Evolutionary conservation across 2,797 vertebrate genomes (phyloP).

Genomic region (Cossypha polioptera): DNA sequence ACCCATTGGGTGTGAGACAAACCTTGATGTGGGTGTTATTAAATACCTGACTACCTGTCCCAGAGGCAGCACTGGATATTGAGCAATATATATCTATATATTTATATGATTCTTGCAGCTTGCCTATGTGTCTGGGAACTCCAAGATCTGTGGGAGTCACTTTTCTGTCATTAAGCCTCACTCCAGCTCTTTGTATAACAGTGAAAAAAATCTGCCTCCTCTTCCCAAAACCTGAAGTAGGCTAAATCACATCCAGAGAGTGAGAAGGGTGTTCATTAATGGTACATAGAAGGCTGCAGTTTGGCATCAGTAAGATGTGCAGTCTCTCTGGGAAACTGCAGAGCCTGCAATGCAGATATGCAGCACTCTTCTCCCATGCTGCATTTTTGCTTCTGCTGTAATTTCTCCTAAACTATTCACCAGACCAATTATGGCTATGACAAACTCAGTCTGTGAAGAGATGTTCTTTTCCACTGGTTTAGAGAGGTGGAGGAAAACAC

Average conservation of each 20-base stretch:
- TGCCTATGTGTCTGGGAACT: neutral
- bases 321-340: neutral
- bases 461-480: neutral
- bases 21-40: constrained; percentile 35
- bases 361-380: neutral
- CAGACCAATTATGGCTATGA: neutral
- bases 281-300: neutral
- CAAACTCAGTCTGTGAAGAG: neutral
- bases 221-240: neutral
- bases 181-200: neutral
- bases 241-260: neutral
- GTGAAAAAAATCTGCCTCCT: neutral
- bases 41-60: neutral
- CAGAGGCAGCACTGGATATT: constrained; percentile 11
- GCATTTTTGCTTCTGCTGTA: neutral
- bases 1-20: constrained; percentile 19
- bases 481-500: neutral
- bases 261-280: neutral
- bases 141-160: neutral
- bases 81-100: neutral
- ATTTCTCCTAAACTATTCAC: neutral
- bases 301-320: neutral
- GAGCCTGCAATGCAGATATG: constrained; percentile 39
- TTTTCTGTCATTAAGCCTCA: neutral
- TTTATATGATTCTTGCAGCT: neutral